Evolutionary conservation across 2,888 invertebrate genomes (phyloP).

Genomic region (Drosophila borborema): DNA sequence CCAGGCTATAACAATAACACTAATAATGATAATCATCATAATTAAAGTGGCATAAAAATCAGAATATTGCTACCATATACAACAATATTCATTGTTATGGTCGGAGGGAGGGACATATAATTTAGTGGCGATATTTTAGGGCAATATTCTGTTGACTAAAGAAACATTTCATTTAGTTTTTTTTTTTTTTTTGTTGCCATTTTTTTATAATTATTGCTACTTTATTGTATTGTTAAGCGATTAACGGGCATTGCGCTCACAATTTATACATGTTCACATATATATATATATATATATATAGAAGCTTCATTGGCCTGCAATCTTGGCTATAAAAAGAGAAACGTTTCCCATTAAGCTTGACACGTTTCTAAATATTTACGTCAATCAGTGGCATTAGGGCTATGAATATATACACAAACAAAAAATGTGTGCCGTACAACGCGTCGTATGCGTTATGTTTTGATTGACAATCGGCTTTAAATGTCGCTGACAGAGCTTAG

Average conservation of each 20-base stretch:
- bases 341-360: conserved; percentile 47
- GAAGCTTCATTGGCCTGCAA: conserved; percentile 54
- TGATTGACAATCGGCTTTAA: conserved; percentile 74
- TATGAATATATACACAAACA: not conserved
- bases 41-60: conserved; percentile 74
- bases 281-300: conserved; percentile 30
- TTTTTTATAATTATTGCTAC: conserved; percentile 84
- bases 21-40: conserved; percentile 55
- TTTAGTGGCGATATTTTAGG: conserved; percentile 19
- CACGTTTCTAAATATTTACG: conserved; percentile 53
- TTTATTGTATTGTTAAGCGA: conserved; percentile 84
- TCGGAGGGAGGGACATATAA: conserved; percentile 20
- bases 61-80: conserved; percentile 76
- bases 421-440: conserved; percentile 14
- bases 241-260: conserved; percentile 61
- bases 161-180: conserved; percentile 72
- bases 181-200: conserved; percentile 54
- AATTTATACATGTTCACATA: conserved; percentile 32
- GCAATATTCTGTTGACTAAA: conserved; percentile 37
- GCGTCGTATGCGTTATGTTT: conserved; percentile 38
- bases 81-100: conserved; percentile 68
- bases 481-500: conserved; percentile 49
- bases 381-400: conserved; percentile 42
- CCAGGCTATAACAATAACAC: conserved; percentile 41
- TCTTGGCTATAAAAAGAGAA: conserved; percentile 73